phyloP scores from a whole-genome alignment of 2,888 invertebrate genomes.

The Lottia scabra region DNA sequence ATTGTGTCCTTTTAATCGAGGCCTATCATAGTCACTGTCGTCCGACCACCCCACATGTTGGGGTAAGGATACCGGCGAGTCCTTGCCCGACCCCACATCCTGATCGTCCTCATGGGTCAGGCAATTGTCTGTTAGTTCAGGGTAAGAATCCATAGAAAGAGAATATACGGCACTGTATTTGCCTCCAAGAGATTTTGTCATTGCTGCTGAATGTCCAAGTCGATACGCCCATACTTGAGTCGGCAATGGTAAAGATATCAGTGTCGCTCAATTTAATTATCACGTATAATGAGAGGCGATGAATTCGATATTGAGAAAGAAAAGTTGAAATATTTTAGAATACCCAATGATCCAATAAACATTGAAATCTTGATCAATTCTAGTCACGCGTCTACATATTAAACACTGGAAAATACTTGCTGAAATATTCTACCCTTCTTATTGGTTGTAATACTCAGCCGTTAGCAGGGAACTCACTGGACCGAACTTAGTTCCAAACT shows the following conservation, averaged over 20 bases:
- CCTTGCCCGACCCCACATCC: not conserved
- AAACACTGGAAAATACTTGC: constrained; percentile 11
- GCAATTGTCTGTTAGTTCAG: not conserved
- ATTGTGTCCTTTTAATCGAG: not conserved
- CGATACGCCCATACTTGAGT: constrained; percentile 4
- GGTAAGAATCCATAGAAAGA: not conserved
- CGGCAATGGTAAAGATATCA: not conserved
- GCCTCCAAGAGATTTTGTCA: not conserved
- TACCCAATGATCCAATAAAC: constrained; percentile 14
- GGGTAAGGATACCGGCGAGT: not conserved
- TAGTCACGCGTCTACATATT: constrained; percentile 16
- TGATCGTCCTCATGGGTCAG: constrained; percentile 1
- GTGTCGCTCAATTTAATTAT: constrained; percentile 1
- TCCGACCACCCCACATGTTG: not conserved
- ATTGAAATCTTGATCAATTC: constrained; percentile 20
- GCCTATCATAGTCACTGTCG: not conserved
- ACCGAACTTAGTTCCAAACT: no score
- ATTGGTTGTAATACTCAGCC: no score
- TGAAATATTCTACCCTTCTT: not conserved
- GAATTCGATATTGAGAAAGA: constrained; percentile 18
- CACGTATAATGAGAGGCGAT: not conserved
- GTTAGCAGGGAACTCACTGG: no score
- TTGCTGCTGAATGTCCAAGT: not conserved
- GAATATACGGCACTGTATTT: constrained; percentile 4
- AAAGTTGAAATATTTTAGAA: constrained; percentile 19